These are phyloP conservation scores for Drosophila fuyamai DNA, from an alignment of 1,140 invertebrate species.

Conservation along the genomic window DNA sequence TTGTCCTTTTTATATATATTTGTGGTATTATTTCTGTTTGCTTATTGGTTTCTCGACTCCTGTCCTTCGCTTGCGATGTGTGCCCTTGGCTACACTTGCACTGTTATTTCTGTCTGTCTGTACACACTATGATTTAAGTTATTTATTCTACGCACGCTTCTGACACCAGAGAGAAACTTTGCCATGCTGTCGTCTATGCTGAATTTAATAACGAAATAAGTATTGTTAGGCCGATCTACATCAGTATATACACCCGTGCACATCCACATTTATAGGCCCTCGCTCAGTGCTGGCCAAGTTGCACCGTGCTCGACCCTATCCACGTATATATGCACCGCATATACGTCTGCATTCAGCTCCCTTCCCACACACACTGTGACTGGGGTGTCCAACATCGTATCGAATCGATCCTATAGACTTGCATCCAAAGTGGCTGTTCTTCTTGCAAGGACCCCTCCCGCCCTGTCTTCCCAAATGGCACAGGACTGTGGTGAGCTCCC, in stretches of 20 bases:
- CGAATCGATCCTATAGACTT: constrained; percentile 7
- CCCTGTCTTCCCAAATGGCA: background rate
- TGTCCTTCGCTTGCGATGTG: constrained; percentile 1
- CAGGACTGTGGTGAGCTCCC: background rate
- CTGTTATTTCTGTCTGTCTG: background rate
- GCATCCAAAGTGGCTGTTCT: background rate
- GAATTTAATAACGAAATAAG: constrained; percentile 48
- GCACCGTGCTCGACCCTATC: background rate
- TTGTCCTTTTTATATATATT: constrained; percentile 2
- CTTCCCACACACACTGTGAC: background rate
- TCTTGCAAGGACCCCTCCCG: background rate
- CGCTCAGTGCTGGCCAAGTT: background rate
- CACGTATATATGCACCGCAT: constrained; percentile 25
- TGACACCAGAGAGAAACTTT: constrained; percentile 16
- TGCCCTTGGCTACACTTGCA: constrained; percentile 1
- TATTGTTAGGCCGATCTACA: constrained; percentile 14
- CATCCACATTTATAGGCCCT: constrained; percentile 23
- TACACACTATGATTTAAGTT: background rate
- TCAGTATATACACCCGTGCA: constrained; percentile 18
- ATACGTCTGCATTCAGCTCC: constrained; percentile 19
- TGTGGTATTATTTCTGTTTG: constrained; percentile 7
- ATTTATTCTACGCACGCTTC: background rate
- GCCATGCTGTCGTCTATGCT: constrained; percentile 13
- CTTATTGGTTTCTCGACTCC: constrained; percentile 16
- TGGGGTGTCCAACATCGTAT: constrained; percentile 20